A percentile compares a stretch with the other conserved stretches of the same genome.
These are phyloP conservation scores for Xanthostigma xanthostigma DNA, from an alignment of 2,888 invertebrate genomes.

Conservation along the genomic window DNA sequence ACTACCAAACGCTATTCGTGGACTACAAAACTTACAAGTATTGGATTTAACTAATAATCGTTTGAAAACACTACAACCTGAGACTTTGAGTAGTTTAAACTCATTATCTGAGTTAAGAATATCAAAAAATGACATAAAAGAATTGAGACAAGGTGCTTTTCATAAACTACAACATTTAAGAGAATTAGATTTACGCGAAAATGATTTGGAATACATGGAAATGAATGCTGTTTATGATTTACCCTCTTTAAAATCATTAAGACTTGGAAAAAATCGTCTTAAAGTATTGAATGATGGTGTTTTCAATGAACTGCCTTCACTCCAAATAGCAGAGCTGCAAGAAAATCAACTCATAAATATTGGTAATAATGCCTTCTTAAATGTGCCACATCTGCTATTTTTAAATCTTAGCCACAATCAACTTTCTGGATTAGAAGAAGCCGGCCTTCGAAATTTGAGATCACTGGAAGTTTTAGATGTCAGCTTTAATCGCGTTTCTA, in stretches of 20 bases:
- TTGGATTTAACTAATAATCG: conserved; percentile 69
- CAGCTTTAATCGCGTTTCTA: conserved; percentile 60
- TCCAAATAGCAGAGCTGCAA: conserved; percentile 62
- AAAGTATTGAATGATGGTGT: conserved; percentile 58
- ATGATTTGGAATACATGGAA: conserved; percentile 61
- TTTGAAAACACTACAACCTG: conserved; percentile 50
- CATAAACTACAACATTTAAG: conserved; percentile 52
- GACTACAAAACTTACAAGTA: conserved; percentile 49
- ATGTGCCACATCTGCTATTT: conserved; percentile 62
- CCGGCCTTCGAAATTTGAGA: conserved; percentile 54
- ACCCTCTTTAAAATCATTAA: conserved; percentile 41
- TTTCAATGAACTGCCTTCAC: conserved; percentile 58
- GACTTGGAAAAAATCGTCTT: conserved; percentile 55
- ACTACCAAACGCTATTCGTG: conserved; percentile 54
- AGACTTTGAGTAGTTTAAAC: conserved; percentile 51
- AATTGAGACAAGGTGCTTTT: conserved; percentile 56
- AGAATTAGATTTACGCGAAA: conserved; percentile 64
- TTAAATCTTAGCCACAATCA: conserved; percentile 74
- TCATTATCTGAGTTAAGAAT: conserved; percentile 55
- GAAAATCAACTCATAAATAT: conserved; percentile 63
- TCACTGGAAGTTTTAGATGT: conserved; percentile 76
- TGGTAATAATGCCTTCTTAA: conserved; percentile 58
- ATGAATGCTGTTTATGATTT: conserved; percentile 54
- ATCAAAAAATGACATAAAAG: conserved; percentile 57
- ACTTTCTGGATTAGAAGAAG: conserved; percentile 55